These are phyloP conservation scores for Thunnus thynnus DNA, from an alignment of 2,113 vertebrate genomes.

Conservation along the genomic window DNA sequence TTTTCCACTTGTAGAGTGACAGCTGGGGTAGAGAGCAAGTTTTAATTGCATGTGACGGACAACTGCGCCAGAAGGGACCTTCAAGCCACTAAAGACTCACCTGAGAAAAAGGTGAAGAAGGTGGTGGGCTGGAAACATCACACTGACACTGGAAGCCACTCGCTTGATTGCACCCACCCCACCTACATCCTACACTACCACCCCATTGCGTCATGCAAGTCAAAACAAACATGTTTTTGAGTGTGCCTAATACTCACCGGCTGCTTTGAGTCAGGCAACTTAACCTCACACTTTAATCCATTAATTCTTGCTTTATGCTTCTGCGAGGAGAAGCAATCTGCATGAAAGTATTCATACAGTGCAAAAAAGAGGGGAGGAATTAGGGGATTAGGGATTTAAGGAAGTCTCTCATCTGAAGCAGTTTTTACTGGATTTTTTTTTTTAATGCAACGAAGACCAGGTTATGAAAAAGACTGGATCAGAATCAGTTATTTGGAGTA, in stretches of 20 bases:
- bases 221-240: slow-evolving; percentile 37
- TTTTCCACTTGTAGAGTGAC: slow-evolving; percentile 37
- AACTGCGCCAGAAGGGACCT: slow-evolving; percentile 37
- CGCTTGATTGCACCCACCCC: slow-evolving; percentile 7
- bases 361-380: slow-evolving; percentile 45
- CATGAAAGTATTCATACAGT: slow-evolving; percentile 42
- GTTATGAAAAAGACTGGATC: slow-evolving; percentile 15
- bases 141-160: slow-evolving; percentile 44
- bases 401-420: slow-evolving; percentile 50
- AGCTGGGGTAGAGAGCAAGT: slow-evolving; percentile 21
- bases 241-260: not conserved
- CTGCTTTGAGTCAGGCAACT: slow-evolving; percentile 44
- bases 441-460: not conserved
- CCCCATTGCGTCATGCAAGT: slow-evolving; percentile 4
- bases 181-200: not conserved
- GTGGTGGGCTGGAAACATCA: slow-evolving; percentile 45
- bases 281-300: slow-evolving; percentile 51
- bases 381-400: slow-evolving; percentile 58
- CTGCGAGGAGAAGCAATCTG: slow-evolving; percentile 46
- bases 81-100: slow-evolving; percentile 54
- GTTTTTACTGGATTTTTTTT: slow-evolving; percentile 19
- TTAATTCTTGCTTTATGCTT: slow-evolving; percentile 50
- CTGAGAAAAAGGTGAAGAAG: slow-evolving; percentile 45
- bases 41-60: slow-evolving; percentile 66
- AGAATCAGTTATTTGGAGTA: not conserved